Conservation (phyloP, 2,797 vertebrate species). For the Protosalanx chinensis region DNA sequence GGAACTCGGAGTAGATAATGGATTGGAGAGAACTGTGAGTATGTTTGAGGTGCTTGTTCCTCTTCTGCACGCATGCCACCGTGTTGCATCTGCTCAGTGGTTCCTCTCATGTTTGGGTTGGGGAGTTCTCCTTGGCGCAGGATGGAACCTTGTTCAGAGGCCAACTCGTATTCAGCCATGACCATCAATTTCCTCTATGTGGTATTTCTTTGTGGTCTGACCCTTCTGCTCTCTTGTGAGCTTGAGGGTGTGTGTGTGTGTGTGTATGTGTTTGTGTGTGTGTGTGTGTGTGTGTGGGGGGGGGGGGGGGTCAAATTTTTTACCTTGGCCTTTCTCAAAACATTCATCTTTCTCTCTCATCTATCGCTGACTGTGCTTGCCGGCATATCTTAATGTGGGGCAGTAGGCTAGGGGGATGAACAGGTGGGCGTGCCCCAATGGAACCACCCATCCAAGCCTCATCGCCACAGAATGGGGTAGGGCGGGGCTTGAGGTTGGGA, state of each 20-base stretch:
- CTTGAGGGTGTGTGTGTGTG: neutral
- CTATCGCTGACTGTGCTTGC: conserved; percentile 1
- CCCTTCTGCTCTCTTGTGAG: neutral
- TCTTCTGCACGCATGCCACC: no score
- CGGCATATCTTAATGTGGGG: neutral
- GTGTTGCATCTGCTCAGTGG: no score
- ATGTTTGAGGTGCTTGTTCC: neutral
- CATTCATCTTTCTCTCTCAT: neutral
- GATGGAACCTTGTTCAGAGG: neutral
- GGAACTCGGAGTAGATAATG: conserved; percentile 58
- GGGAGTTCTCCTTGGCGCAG: no score
- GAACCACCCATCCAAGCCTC: neutral
- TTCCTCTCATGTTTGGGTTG: no score
- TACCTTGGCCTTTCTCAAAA: neutral
- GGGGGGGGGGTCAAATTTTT: neutral
- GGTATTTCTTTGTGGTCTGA: neutral
- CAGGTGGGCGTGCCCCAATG: conserved; percentile 39
- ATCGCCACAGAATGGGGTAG: neutral
- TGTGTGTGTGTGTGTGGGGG: no score
- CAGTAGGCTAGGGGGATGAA: conserved; percentile 25
- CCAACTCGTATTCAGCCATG: neutral
- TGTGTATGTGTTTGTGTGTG: no score
- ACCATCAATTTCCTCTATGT: neutral
- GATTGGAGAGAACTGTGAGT: conserved; percentile 71
- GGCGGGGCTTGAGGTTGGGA: neutral